Conservation (phyloP, 2,113 vertebrate genomes). For the Oncorhynchus mykiss region DNA sequence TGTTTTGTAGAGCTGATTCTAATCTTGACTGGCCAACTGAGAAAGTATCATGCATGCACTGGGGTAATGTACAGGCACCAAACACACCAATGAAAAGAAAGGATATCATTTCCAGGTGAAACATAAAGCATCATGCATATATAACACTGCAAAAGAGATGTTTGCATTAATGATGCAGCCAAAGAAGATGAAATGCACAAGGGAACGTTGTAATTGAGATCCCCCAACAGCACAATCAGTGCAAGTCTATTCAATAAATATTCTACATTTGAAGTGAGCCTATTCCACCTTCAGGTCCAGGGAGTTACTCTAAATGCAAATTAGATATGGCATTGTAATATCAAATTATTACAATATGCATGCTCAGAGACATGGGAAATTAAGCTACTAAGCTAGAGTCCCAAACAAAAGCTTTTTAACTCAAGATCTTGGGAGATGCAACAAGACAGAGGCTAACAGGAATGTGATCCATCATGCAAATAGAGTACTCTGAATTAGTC, state of each 20-base stretch:
- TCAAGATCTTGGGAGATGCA: not conserved
- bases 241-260: conserved; percentile 16
- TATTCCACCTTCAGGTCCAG: not conserved
- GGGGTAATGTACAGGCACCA: not conserved
- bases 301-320: conserved; percentile 1
- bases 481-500: not conserved
- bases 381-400: no score
- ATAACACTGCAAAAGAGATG: not conserved
- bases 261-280: conserved; percentile 25
- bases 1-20: conserved; percentile 14
- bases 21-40: not conserved
- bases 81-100: not conserved
- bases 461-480: not conserved
- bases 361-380: not conserved
- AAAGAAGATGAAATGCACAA: conserved; percentile 19
- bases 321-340: not conserved
- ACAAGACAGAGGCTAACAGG: not conserved
- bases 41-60: not conserved
- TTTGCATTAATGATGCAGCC: conserved; percentile 13
- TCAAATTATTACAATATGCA: not conserved
- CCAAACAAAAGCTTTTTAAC: not conserved
- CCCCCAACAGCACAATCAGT: conserved; percentile 10
- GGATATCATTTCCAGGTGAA: not conserved
- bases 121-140: conserved; percentile 15
- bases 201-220: conserved; percentile 31